Percentiles rank a stretch among this genome's conserved stretches.
phyloP scores from a whole-genome alignment of 2,113 vertebrate genomes.

The Cebidichthys violaceus region DNA sequence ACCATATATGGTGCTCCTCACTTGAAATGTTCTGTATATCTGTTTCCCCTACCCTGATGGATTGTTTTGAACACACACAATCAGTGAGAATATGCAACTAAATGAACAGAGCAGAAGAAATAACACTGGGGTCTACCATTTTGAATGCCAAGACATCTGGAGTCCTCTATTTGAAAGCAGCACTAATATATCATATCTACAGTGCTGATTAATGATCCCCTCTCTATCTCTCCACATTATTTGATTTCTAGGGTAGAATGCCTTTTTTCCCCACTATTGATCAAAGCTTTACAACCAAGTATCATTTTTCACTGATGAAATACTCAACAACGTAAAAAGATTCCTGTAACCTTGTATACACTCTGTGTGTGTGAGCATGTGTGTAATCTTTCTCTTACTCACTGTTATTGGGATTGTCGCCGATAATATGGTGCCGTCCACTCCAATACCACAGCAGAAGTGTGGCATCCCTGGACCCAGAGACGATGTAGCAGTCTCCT shows the following conservation, averaged over 20 bases:
- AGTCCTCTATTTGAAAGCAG: constrained; percentile 54
- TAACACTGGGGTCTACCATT: constrained; percentile 42
- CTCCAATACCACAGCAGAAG: constrained; percentile 99
- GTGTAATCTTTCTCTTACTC: constrained; percentile 75
- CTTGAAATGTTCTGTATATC: constrained; percentile 1
- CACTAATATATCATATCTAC: constrained; percentile 52
- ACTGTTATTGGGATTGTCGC: constrained; percentile 98
- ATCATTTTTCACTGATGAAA: background rate
- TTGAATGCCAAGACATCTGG: constrained; percentile 58
- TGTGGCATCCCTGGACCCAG: constrained; percentile 95
- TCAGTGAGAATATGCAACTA: constrained; percentile 55
- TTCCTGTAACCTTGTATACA: background rate
- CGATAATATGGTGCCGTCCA: constrained; percentile 96
- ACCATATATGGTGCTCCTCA: constrained; percentile 14
- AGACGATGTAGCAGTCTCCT: constrained; percentile 98
- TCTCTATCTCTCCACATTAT: constrained; percentile 23
- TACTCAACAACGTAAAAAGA: background rate
- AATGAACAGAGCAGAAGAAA: constrained; percentile 56
- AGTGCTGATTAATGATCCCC: constrained; percentile 46
- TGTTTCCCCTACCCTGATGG: constrained; percentile 39
- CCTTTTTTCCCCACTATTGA: constrained; percentile 31
- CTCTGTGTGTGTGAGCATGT: background rate
- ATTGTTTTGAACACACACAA: constrained; percentile 60
- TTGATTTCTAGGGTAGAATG: constrained; percentile 30
- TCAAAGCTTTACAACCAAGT: constrained; percentile 33